phyloP scores from a whole-genome alignment of 2,888 invertebrate species.

The Thyatira batis region DNA sequence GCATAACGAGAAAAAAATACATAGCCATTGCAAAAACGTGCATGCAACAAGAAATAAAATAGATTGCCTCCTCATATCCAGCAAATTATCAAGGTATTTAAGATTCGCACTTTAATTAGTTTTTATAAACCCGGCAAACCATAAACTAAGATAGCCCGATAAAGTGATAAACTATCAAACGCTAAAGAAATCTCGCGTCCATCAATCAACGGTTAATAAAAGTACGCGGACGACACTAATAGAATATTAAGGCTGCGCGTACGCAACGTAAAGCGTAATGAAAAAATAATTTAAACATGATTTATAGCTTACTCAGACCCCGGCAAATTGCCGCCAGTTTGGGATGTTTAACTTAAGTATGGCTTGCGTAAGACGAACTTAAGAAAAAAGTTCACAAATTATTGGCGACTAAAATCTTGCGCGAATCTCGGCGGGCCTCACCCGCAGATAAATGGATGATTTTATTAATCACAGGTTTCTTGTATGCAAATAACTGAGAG shows the following conservation, averaged over 20 bases:
- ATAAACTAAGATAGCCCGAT: not conserved
- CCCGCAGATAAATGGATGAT: conserved; percentile 49
- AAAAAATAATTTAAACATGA: conserved; percentile 77
- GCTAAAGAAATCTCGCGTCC: conserved; percentile 16
- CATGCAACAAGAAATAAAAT: too few relatives aligned
- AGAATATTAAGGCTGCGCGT: conserved; percentile 63
- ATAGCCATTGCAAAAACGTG: too few relatives aligned
- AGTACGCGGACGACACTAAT: conserved; percentile 57
- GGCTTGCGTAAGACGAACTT: conserved; percentile 57
- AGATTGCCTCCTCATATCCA: too few relatives aligned
- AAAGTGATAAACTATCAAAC: not conserved
- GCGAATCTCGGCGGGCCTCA: conserved; percentile 35
- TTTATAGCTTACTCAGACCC: conserved; percentile 79
- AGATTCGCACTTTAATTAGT: not conserved
- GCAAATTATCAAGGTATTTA: too few relatives aligned
- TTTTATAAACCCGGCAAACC: not conserved
- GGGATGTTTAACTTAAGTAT: conserved; percentile 79
- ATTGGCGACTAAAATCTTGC: conserved; percentile 52
- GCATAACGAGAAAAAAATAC: too few relatives aligned
- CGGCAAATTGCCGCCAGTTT: conserved; percentile 76
- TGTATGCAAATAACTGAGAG: not conserved
- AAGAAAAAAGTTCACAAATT: conserved; percentile 48
- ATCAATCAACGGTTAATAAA: conserved; percentile 42
- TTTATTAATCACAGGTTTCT: conserved; percentile 58
- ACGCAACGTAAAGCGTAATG: conserved; percentile 55